These are phyloP conservation scores for Dicerorhinus sumatrensis DNA, from an alignment of 2,113 vertebrate genomes.

Conservation along the genomic window DNA sequence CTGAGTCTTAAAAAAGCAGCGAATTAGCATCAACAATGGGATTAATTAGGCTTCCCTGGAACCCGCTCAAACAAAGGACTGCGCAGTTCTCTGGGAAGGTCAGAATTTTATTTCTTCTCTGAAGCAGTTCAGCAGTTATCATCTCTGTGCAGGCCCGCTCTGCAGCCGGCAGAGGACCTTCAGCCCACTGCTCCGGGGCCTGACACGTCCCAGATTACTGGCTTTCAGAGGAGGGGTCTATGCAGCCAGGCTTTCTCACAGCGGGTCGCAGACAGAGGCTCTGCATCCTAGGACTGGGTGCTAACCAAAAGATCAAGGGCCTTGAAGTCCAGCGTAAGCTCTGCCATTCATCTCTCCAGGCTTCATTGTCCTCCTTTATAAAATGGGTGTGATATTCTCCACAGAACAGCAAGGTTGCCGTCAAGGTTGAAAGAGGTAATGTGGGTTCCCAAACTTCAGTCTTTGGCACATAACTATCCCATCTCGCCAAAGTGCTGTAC, in stretches of 20 bases:
- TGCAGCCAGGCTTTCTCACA: background rate
- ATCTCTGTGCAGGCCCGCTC: background rate
- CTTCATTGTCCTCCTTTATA: background rate
- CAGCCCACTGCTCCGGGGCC: no score
- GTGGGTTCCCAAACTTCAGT: no score
- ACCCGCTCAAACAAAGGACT: conserved; percentile 71
- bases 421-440: background rate
- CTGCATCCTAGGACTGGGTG: rapidly evolving
- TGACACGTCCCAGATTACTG: no score
- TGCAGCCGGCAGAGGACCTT: rapidly evolving
- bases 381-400: background rate
- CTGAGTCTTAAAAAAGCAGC: conserved; percentile 73
- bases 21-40: conserved; percentile 86
- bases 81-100: background rate
- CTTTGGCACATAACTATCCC: no score
- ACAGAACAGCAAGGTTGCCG: rapidly evolving
- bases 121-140: background rate
- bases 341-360: no score
- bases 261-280: background rate
- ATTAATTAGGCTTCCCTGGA: conserved; percentile 84
- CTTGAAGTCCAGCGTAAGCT: background rate
- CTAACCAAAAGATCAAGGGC: no score
- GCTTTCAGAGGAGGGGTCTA: background rate
- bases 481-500: background rate
- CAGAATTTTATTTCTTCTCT: background rate